Evolutionary conservation across 2,113 vertebrate genomes (phyloP), one percentile per base, ranked within the genome.

Genomic region (Rhegmatorhina hoffmannsi): DNA sequence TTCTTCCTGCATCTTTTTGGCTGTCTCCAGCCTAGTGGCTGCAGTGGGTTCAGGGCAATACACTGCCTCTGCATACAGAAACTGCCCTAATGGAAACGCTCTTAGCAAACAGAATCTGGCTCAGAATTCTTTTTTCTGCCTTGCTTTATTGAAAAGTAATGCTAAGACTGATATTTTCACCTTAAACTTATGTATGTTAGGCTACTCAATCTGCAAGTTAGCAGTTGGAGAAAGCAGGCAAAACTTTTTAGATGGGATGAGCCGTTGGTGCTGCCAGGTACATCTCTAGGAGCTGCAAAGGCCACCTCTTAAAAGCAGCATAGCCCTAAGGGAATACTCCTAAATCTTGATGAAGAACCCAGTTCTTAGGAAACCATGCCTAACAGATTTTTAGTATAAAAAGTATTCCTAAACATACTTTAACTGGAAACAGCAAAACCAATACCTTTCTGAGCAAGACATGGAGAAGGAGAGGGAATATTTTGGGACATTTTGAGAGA

Each of bases 1-100:
- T 89, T 87, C 58, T 72, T 53, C 89, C 26, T 40, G 38, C 52
- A 15, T 47, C 84, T 74, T 87, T 81, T 34, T 1, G 6, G 17
- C 53, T 79, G 10, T 72, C 63, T 90, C 69, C 72, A 84, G 14
- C 38, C 6, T 1, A 28, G 26, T 12, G 24, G 47, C 60, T 73
- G 26, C 84, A 31, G 53, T 18, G 17, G 12, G 43, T 20, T 52
- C 38, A n/a, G 38, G 52, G 31, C 52, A 36, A 23, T 26, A 13
- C 0, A 0, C 24, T 64, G 47, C 26, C 31, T 31, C 44, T 7
- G 2, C 36, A 12, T 25, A 33, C 33, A 92, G 56, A 47, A 69
- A 55, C 28, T 50, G 24, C 21, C 21, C 24, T 16, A 15, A 70
- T 36, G 34, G 36, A 60, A 70, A 13, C 6, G 12, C 44, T 63